Conservation (phyloP, 2,113 vertebrate species). For the Poeciliopsis prolifica region DNA sequence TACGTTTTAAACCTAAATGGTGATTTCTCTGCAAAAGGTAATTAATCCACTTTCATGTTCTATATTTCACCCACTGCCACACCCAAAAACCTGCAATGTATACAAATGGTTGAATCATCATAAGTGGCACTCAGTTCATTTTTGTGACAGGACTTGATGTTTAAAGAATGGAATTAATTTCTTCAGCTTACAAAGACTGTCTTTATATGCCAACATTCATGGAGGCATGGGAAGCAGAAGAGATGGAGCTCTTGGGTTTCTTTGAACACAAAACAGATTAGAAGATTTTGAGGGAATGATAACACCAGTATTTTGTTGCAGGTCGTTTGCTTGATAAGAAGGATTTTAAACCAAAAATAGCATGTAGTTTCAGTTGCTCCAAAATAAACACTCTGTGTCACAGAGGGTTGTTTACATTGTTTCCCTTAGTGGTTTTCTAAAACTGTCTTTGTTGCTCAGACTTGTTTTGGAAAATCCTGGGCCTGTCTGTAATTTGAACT, state of each 20-base stretch:
- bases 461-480: conserved; percentile 73
- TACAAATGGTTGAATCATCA: neutral
- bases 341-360: conserved; percentile 4
- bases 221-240: neutral
- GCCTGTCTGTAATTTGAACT: conserved; percentile 69
- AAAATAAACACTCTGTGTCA: conserved; percentile 36
- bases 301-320: neutral
- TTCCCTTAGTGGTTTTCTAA: conserved; percentile 52
- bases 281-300: neutral
- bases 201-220: neutral
- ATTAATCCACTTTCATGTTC: neutral
- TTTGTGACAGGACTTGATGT: neutral
- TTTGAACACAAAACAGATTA: neutral
- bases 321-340: neutral
- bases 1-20: too few relatives aligned
- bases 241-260: neutral
- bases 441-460: conserved; percentile 44
- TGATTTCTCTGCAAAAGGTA: too few relatives aligned
- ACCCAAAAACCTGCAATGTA: neutral
- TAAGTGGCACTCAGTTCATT: neutral
- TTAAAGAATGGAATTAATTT: neutral
- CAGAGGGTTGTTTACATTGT: conserved; percentile 58
- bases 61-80: neutral
- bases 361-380: conserved; percentile 6
- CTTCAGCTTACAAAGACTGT: neutral